A percentile compares a stretch with the other conserved stretches of the same genome.
Conservation (phyloP, 2,797 vertebrate genomes). For the Falco peregrinus region DNA sequence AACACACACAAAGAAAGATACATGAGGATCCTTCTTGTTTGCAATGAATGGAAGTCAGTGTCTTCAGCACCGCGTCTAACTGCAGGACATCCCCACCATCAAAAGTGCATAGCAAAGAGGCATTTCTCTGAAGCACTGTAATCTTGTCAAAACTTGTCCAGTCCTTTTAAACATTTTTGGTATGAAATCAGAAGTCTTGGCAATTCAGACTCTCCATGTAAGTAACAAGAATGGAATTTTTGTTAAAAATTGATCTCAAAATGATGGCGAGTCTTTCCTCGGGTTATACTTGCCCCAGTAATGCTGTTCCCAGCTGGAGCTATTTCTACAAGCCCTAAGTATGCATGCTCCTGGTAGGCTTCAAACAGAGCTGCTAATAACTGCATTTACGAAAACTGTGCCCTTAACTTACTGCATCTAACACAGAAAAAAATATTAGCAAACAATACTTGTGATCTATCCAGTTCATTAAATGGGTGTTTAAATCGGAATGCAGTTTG, state of each 20-base stretch:
- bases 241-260: neutral
- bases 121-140: neutral
- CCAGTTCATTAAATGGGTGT: neutral
- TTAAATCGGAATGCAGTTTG: neutral
- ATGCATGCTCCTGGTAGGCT: neutral
- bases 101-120: neutral
- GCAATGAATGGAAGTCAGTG: neutral
- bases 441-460: neutral
- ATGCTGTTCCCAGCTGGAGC: neutral
- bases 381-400: neutral
- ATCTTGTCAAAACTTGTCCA: neutral
- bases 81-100: neutral
- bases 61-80: neutral
- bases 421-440: neutral
- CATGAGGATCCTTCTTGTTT: neutral
- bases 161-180: neutral
- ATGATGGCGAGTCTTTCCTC: neutral
- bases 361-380: neutral
- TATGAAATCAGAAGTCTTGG: neutral
- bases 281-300: neutral
- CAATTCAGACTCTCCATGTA: neutral
- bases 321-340: neutral
- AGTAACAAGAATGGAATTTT: neutral
- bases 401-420: neutral
- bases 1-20: neutral